These are phyloP conservation scores for Pogonomyrmex barbatus DNA, from an alignment of 1,140 invertebrate species.

Conservation along the genomic window DNA sequence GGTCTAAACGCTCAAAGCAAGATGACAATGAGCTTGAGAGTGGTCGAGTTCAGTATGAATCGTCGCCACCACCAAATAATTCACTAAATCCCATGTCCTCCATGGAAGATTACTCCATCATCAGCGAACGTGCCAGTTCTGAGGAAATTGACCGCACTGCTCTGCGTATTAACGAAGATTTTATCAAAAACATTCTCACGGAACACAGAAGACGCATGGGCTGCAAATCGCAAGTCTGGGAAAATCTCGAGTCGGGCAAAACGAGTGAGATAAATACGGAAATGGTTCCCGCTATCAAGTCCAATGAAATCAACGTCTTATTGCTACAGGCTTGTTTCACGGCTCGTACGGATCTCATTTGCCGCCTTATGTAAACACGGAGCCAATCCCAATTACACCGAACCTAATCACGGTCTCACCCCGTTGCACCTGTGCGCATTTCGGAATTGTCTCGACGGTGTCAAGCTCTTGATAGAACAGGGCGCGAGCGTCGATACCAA, in stretches of 20 bases:
- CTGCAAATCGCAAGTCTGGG: slow-evolving; percentile 89
- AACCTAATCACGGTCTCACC: slow-evolving; percentile 89
- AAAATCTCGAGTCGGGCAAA: slow-evolving; percentile 90
- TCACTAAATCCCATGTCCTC: not conserved
- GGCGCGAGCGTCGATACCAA: slow-evolving; percentile 90
- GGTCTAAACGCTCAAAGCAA: slow-evolving; percentile 61
- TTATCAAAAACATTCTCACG: slow-evolving; percentile 89
- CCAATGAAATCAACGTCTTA: slow-evolving; percentile 89
- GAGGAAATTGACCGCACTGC: slow-evolving; percentile 87
- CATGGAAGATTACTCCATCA: slow-evolving; percentile 90
- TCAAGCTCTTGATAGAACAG: slow-evolving; percentile 89
- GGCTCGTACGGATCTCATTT: slow-evolving; percentile 89
- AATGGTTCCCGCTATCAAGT: slow-evolving; percentile 85
- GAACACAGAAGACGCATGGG: slow-evolving; percentile 90
- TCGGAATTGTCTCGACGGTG: slow-evolving; percentile 90
- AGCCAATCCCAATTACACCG: slow-evolving; percentile 89
- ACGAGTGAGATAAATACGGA: slow-evolving; percentile 86
- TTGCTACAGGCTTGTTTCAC: slow-evolving; percentile 91
- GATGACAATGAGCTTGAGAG: slow-evolving; percentile 65
- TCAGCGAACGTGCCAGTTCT: slow-evolving; percentile 90
- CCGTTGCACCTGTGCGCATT: slow-evolving; percentile 92
- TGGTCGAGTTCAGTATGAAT: slow-evolving; percentile 88
- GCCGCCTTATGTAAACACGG: slow-evolving; percentile 87
- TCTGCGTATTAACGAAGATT: slow-evolving; percentile 91
- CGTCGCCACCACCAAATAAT: slow-evolving; percentile 87